Conservation (phyloP, 2,797 vertebrate species). For the Enteromius thamalakanensis region DNA sequence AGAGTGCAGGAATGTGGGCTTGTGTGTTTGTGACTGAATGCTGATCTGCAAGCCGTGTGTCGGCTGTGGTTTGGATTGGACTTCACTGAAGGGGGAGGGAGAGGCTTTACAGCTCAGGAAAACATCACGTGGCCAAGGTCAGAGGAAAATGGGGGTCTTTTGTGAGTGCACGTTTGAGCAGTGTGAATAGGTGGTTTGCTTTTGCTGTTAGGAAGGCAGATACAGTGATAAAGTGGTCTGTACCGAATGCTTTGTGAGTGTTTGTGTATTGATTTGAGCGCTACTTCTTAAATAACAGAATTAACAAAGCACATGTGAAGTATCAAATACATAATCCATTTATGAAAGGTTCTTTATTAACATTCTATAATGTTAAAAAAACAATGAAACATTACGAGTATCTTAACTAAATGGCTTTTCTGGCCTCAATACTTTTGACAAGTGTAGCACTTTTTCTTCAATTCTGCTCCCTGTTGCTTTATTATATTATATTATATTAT, state of each 20-base stretch:
- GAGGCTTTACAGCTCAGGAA: slow-evolving; percentile 52
- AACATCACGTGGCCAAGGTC: slow-evolving; percentile 55
- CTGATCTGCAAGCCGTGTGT: slow-evolving; percentile 36
- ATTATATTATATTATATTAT: no score
- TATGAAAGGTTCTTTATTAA: neutral
- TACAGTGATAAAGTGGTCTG: neutral
- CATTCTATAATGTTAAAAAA: neutral
- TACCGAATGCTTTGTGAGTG: slow-evolving; percentile 1
- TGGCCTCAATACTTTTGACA: neutral
- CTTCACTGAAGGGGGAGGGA: slow-evolving; percentile 39
- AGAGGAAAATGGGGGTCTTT: slow-evolving; percentile 43
- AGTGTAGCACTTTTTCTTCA: neutral
- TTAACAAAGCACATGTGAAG: neutral
- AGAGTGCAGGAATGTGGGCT: slow-evolving; percentile 15
- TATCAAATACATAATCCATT: neutral
- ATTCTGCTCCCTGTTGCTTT: neutral
- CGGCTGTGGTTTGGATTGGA: slow-evolving; percentile 18
- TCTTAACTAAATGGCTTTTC: neutral
- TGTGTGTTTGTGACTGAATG: slow-evolving; percentile 45
- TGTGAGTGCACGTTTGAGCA: slow-evolving; percentile 18
- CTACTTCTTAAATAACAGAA: neutral
- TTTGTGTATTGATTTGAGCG: neutral
- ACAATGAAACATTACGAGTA: neutral
- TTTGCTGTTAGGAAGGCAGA: neutral
- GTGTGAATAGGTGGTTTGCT: slow-evolving; percentile 26